Base-by-base conservation (phyloP, 2,797 vertebrate species). In the Centropyge bicolor region DNA sequence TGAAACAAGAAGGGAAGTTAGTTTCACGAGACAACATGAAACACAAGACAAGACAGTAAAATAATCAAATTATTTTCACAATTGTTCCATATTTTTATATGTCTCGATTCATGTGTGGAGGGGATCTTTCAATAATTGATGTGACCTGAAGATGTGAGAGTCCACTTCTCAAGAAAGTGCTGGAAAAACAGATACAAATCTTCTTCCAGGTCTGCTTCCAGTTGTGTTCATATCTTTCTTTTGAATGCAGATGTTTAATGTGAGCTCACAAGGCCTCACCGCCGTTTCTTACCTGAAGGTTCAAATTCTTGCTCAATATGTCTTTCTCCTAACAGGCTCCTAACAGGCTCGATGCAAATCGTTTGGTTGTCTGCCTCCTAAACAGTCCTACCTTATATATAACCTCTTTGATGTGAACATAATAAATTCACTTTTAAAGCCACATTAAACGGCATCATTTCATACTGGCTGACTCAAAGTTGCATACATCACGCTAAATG, bases 401-500 rank as follows among this genome's bases (percentile, higher is more conserved):
- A 57, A 45, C 54, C 75, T 67, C 52, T 81, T 69, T 67, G 86
- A 86, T 90, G 88, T 86, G 79, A 87, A 82, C 74, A 82, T 92
- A 91, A 95, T 93, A 93, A 94, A 93, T 91, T 88, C 83, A 82
- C 78, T 65, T 86, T 91, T 88, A 92, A 91, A 88, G 93, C 82
- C 12, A 68, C 91, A 92, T 94, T 94, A 92, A 93, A 90, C 86
- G 79, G 88, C 87, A 90, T 90, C 75, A 91, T 93, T 94, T 94
- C 85, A 93, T 88, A 88, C 86, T 76, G 86, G 78, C 85, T 90
- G 85, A 82, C 89, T 91, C 81, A 86, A 88, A 92, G 88, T 89
- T 90, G 90, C 90, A 93, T 93, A 93, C 85, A 91, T 94, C 90
- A 91, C 76, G 81, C 75, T 86, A 93, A 94, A 94, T 94, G 90